Evolutionary conservation across 2,797 vertebrate genomes (phyloP).

Genomic region (Lacerta viridis): DNA sequence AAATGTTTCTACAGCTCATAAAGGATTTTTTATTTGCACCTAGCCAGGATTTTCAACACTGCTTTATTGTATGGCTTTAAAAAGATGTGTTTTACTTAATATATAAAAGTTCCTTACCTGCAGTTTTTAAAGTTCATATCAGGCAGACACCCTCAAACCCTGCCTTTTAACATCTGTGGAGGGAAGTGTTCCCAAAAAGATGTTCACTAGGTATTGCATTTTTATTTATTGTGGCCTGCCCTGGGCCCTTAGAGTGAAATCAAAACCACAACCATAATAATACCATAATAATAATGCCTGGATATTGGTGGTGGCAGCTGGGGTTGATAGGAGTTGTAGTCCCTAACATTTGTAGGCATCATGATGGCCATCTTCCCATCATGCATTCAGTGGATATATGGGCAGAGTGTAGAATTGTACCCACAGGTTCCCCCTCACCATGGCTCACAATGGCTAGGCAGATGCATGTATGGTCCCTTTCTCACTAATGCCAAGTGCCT

Average conservation of each 20-base stretch:
- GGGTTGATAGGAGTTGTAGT: too few species aligned
- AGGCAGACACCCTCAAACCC: background rate
- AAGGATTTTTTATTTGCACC: slow-evolving; percentile 40
- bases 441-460: background rate
- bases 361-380: too few species aligned
- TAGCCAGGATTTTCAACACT: slow-evolving; percentile 43
- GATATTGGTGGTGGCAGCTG: too few species aligned
- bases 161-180: background rate
- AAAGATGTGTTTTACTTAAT: background rate
- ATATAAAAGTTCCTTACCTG: background rate
- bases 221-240: background rate
- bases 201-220: background rate
- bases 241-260: too few species aligned
- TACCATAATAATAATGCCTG: too few species aligned
- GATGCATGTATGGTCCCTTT: background rate
- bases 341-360: too few species aligned
- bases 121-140: slow-evolving; percentile 26
- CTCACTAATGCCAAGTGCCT: background rate
- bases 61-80: slow-evolving; percentile 56
- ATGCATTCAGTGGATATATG: background rate
- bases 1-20: slow-evolving; percentile 57
- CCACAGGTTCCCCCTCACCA: background rate
- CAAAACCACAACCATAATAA: too few species aligned
- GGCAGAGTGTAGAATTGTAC: background rate
- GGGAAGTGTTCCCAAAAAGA: background rate